phyloP scores from a whole-genome alignment of 2,113 vertebrate genomes.

The Chaenogobius annularis region DNA sequence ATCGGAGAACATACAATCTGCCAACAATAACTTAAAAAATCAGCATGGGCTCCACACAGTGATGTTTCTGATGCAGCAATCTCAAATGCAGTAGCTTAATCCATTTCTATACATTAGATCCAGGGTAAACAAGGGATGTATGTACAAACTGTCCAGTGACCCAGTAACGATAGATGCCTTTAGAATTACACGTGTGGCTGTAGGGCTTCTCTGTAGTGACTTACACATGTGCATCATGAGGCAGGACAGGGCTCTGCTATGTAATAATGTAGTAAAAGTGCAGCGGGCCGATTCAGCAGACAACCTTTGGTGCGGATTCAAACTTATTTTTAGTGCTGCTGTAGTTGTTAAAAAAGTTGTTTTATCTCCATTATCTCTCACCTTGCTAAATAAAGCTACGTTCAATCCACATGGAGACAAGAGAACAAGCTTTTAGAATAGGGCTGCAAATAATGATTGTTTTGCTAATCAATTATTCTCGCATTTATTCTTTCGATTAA shows the following conservation, averaged over 20 bases:
- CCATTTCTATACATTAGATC: neutral
- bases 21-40: slow-evolving; percentile 19
- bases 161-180: neutral
- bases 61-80: neutral
- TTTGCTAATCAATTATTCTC: too few relatives aligned
- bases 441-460: too few relatives aligned
- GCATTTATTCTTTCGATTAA: too few relatives aligned
- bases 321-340: neutral
- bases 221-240: neutral
- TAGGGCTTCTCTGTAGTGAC: neutral
- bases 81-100: neutral
- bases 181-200: neutral
- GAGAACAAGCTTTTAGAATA: too few relatives aligned
- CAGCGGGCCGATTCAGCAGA: neutral
- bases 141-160: neutral
- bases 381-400: neutral
- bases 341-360: too few relatives aligned
- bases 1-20: slow-evolving; percentile 20
- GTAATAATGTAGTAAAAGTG: neutral
- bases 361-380: neutral
- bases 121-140: neutral
- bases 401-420: too few relatives aligned
- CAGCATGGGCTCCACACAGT: neutral
- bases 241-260: neutral
- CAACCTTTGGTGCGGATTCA: neutral